Evolutionary conservation across 2,888 invertebrate species (phyloP).

Genomic region (Cataglyphis altisquamis): DNA sequence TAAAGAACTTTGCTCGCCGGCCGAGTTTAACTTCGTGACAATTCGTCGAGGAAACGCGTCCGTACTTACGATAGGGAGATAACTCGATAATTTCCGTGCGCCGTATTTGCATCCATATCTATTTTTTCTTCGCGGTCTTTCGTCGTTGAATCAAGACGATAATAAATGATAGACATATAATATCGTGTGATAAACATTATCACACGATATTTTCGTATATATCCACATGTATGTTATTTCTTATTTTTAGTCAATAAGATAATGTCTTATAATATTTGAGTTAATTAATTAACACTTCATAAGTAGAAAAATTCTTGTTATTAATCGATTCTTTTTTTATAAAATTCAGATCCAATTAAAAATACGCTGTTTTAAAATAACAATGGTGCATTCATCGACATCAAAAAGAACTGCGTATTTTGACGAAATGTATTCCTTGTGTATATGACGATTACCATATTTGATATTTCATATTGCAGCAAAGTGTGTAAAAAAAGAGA

Average conservation of each 20-base stretch:
- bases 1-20: slow-evolving; percentile 58
- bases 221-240: background rate
- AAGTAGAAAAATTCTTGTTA: background rate
- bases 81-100: slow-evolving; percentile 40
- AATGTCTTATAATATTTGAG: background rate
- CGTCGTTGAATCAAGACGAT: background rate
- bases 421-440: slow-evolving; percentile 6
- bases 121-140: background rate
- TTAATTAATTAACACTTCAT: background rate
- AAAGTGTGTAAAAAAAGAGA: background rate
- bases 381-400: background rate
- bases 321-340: background rate
- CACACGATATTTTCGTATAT: no score
- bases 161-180: background rate
- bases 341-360: background rate
- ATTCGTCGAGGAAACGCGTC: slow-evolving; percentile 48
- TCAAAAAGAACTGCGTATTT: background rate
- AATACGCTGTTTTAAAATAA: background rate
- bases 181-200: no score
- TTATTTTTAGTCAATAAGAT: background rate
- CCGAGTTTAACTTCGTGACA: slow-evolving; percentile 61
- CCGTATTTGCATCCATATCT: slow-evolving; percentile 35
- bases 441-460: background rate
- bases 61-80: slow-evolving; percentile 23
- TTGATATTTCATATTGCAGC: slow-evolving; percentile 10